Evolutionary conservation across 1,140 invertebrate genomes (phyloP), one percentile per base, ranked within the genome.

Genomic region (Drosophila sucinea): DNA sequence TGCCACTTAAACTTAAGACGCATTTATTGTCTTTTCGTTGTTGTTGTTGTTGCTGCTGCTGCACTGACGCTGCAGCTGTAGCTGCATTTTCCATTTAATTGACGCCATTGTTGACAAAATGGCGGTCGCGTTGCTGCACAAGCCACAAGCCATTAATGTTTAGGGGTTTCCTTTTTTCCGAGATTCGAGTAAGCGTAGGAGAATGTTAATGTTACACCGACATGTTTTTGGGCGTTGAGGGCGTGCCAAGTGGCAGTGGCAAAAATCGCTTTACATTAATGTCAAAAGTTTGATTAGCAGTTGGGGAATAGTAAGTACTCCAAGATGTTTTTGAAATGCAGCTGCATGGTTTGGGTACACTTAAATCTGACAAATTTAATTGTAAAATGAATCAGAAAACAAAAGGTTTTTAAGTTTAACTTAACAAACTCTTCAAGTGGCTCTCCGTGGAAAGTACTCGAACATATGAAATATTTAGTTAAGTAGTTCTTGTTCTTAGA

Each of bases 1-100:
- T 87, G 80, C 77, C 84, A 87, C 84, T 87, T 87, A 87, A 87
- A 87, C 84, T 87, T 87, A 87, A 87, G 84, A 87, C 84, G 80
- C 84, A 87, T 81, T 87, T 87, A 87, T 89, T 87, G 84, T 87
- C 84, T 89, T 83, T 89, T 41, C 41, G 58, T 17, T 60, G 70
- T 57, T 55, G 62, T 41, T 56, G 51, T 2, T 41, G 66, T 30
- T 57, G 70, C 25, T 57, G 65, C 23, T 64, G 58, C 17, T 57
- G 10, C 41, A 62, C 29, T 64, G 68, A 10, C 63, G 70, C 29
- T 74, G 60, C 25, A 65, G 70, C 35, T 44, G 62, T 56, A 63
- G 77, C 73, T 83, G 84, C 84, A 87, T 89, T 87, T 77, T 87
- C 80, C 80, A 87, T 87, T 89, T 87, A 87, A 87, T 87, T 89